Base-by-base conservation (phyloP, 2,888 invertebrate genomes). In the Steromphala cineraria region DNA sequence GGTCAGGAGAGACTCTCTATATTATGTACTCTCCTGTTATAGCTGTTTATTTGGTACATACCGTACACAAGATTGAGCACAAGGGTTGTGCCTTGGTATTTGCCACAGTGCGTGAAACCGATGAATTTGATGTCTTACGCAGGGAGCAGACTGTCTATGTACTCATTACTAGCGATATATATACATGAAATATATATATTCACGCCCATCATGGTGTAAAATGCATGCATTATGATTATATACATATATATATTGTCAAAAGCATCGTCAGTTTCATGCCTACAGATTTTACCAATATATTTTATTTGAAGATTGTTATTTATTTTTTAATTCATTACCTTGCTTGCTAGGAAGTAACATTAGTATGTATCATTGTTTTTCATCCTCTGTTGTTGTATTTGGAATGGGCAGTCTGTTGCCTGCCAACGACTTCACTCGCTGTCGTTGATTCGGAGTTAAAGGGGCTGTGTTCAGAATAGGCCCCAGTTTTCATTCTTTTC, bases 321-420 rank as follows among this genome's bases (percentile, higher is more conserved):
- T 78, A 78, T 78, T 78, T 78, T 78, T 67, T 67, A 78, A 78
- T 67, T 78, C 78, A 78, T 75, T 78, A 67, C 40, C 78, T 78
- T 62, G 78, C 78, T 78, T 46, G 62, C 46, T 78, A 78, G 67
- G 55, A 71, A 71, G 40, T 71, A 71, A 71, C 75, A 46, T 75
- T 75, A 52, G 75, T 75, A 52, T 67, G 40, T 78, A 46, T 55
- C 78, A 78, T 78, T 52, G 40, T 40, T 40, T 62, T 55, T 78
- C 67, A 78, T 67, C 62, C 24, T 46, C 53, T 75, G 75, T 53
- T 75, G 53, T 53, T 75, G 53, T 53, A 53, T 53, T 21, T 19
- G 46, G 53, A 52, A 28, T 75, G 21, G 74, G 75, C 75, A 28
- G 52, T 75, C 75, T 75, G 75, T 53, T 75, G 24, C 75, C 75